Conservation (phyloP, 2,888 invertebrate species). For the Scaptomyza cyrtandrae region DNA sequence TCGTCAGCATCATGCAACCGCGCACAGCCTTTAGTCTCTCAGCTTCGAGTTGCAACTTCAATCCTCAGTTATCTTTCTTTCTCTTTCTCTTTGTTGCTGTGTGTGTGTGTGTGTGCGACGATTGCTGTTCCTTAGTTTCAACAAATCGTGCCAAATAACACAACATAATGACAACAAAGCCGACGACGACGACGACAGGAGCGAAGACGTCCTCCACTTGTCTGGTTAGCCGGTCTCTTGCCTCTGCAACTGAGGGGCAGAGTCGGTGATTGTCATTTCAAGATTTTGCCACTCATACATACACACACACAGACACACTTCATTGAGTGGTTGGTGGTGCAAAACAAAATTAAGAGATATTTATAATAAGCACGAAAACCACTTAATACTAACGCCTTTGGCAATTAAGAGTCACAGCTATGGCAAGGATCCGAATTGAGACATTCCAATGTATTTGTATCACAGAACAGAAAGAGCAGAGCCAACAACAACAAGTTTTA, state of each 20-base stretch:
- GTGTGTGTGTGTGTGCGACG: conserved; percentile 15
- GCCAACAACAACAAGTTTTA: conserved; percentile 25
- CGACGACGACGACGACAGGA: conserved; percentile 61
- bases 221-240: conserved; percentile 37
- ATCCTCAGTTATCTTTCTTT: not conserved
- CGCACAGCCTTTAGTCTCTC: conserved; percentile 57
- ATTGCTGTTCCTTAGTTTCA: conserved; percentile 66
- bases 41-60: conserved; percentile 4
- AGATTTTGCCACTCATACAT: conserved; percentile 68
- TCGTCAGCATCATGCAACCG: conserved; percentile 82
- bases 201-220: conserved; percentile 67
- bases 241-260: conserved; percentile 13
- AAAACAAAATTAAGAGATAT: conserved; percentile 84
- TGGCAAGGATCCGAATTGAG: conserved; percentile 59
- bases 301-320: conserved; percentile 17
- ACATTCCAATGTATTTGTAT: conserved; percentile 55
- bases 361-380: conserved; percentile 84
- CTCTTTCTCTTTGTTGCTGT: not conserved
- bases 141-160: conserved; percentile 83
- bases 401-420: conserved; percentile 78
- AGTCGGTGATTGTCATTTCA: conserved; percentile 80
- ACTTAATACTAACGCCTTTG: conserved; percentile 84
- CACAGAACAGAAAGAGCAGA: not conserved
- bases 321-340: conserved; percentile 60
- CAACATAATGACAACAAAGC: conserved; percentile 81